Base-by-base conservation (phyloP, 2,113 vertebrate genomes). In the Petromus typicus region DNA sequence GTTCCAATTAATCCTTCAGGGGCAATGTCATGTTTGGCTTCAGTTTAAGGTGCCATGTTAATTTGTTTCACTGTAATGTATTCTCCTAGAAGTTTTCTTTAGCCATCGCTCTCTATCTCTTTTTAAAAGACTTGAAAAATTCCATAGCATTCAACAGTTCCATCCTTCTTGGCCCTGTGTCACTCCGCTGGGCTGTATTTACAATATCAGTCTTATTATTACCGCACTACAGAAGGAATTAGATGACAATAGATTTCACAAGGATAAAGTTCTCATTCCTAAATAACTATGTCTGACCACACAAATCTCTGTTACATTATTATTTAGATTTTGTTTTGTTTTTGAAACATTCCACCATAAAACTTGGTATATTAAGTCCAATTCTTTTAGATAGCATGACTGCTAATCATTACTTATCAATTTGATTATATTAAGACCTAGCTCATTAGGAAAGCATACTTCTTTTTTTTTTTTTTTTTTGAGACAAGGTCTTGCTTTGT, bases 1-100 rank as follows among this genome's bases (percentile, higher is more conserved):
- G 57, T 81, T 90, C 66, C 75, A 51, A n/a, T 82, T 66, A 30
- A 48, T 7, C 40, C 12, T 83, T 96, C 88, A 14, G 8, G 57
- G 18, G 84, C 59, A 88, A 86, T 32, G 2, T 95, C 17, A 34
- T 25, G 7, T 3, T n/a, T 73, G 9, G 67, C 27, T 54, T 6
- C 0, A 79, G n/a, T 57, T 34, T 34, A 76, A 90, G 16, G 4
- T 10, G 13, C 17, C 43, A 61, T 59, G 43, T 78, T 85, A 1
- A 85, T 66, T 64, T 18, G 12, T n/a, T 48, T 73, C 45, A 76
- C 59, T 22, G 61, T 8, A 69, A 8, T 63, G 3, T n/a, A 69
- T 75, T 48, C 37, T n/a, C 2, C 22, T 37, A 48, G 56, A 2
- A 51, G 43, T 40, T 86, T 59, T 45, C n/a, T 48, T 0, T 63